Percentiles rank a stretch among this genome's conserved stretches.
Conservation (phyloP, 2,888 invertebrate genomes). For the Nomada fucata region DNA sequence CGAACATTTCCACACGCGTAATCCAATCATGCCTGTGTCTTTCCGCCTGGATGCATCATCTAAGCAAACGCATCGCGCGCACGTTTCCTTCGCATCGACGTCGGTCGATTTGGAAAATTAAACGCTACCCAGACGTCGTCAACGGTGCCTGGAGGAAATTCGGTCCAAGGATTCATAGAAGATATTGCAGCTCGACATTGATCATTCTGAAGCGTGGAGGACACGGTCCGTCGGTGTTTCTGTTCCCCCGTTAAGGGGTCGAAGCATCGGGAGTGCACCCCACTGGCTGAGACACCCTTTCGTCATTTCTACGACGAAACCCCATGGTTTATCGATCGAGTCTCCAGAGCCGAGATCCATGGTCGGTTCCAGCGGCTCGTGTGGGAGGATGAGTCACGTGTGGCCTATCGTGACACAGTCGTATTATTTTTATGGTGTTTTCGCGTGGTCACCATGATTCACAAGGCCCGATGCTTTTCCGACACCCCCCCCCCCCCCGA, state of each 20-base stretch:
- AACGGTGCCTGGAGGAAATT: neutral
- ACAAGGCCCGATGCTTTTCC: constrained; percentile 62
- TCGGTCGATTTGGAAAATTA: constrained; percentile 1
- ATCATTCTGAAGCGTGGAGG: neutral
- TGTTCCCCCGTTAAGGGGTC: neutral
- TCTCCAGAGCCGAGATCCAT: constrained; percentile 60
- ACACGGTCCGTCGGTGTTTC: constrained; percentile 9
- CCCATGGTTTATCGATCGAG: constrained; percentile 54
- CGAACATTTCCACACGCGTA: constrained; percentile 49
- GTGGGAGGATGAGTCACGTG: constrained; percentile 71
- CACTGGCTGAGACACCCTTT: constrained; percentile 3
- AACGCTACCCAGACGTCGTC: neutral
- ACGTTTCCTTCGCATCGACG: constrained; percentile 15
- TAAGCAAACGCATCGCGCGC: constrained; percentile 5
- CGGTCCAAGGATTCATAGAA: neutral
- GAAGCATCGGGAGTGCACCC: neutral
- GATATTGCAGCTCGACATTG: neutral
- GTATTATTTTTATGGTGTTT: constrained; percentile 78
- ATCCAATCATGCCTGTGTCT: constrained; percentile 22
- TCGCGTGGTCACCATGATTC: constrained; percentile 78
- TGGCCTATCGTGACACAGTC: constrained; percentile 67
- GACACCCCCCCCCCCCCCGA: constrained; percentile 63
- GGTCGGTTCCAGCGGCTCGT: constrained; percentile 11
- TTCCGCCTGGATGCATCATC: constrained; percentile 4
- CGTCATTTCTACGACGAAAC: neutral